Evolutionary conservation across 2,888 invertebrate genomes (phyloP).

Genomic region (Nudaria mundana): DNA sequence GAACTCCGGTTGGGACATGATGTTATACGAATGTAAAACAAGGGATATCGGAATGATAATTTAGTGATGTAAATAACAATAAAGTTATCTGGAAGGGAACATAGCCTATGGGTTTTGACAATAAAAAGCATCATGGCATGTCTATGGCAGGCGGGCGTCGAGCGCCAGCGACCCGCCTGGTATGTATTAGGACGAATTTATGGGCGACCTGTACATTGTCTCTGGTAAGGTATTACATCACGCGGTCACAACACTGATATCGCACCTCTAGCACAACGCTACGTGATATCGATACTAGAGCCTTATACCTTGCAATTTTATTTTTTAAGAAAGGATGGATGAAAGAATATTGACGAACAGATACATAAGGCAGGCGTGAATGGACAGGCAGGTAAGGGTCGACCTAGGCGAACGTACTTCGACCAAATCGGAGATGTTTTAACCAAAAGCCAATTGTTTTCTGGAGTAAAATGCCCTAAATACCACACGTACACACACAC

Average conservation of each 20-base stretch:
- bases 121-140: slow-evolving; percentile 69
- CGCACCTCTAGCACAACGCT: slow-evolving; percentile 14
- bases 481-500: no score
- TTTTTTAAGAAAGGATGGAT: neutral
- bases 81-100: slow-evolving; percentile 74
- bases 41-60: slow-evolving; percentile 75
- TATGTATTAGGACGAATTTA: slow-evolving; percentile 67
- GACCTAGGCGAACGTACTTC: no score
- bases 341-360: no score
- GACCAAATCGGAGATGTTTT: no score
- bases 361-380: no score
- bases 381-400: no score
- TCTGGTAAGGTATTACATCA: slow-evolving; percentile 26
- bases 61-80: slow-evolving; percentile 79
- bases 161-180: slow-evolving; percentile 47
- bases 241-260: slow-evolving; percentile 20
- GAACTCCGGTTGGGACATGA: slow-evolving; percentile 59
- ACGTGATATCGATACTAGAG: no score
- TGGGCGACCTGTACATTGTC: slow-evolving; percentile 44
- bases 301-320: neutral
- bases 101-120: slow-evolving; percentile 74
- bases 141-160: slow-evolving; percentile 37
- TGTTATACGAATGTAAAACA: slow-evolving; percentile 77
- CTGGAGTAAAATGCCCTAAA: no score
- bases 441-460: no score